Base-by-base conservation (phyloP, 2,797 vertebrate species). In the Clarias laeviceps region DNA sequence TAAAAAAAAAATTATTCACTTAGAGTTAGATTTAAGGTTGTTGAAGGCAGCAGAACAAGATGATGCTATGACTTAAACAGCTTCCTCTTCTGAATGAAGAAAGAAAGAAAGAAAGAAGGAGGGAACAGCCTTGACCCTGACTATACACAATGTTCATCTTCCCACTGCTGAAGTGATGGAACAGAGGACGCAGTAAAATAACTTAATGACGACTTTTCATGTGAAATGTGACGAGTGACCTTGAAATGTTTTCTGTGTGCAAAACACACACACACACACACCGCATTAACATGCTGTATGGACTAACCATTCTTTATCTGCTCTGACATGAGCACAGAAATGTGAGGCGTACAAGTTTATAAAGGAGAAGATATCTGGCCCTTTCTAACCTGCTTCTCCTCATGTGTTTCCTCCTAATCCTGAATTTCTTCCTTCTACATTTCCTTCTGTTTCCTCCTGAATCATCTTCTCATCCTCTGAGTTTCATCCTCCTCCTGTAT, bases 181-280 rank as follows among this genome's bases (percentile, higher is more conserved):
- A 57, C 27, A 1, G 74, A 59, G 32, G 12, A 34, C 18, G 14
- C 5, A 37, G 27, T 54, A 74, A 18, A 76, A 9, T 29, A 54
- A 66, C 17, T 56, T 76, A 14, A 29, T 76, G n/a, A 76, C 15
- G 2, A 56, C 3, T 76, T 56, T 77, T 56, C 29, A 9, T 77
- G 27, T 14, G 74, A 57, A 59, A 77, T 77, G 29, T 32, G 74
- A 77, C 1, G 54, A 59, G 50, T 56, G 73, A 29, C 74, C 74
- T 77, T 77, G 29, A 77, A 59, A 56, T 77, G 54, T 59, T 22
- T 57, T 77, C n/a, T 50, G 40, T 50, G 22, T 69, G 32, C 34
- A 37, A 68, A 70, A 62, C 59, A n/a, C 59, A 24, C 59, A 64
- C 61, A 64, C 65, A 68, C 65, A 72, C 22, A 40, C 34, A 70